Conservation (phyloP, 2,888 invertebrate genomes). For the Thymelicus acteon region DNA sequence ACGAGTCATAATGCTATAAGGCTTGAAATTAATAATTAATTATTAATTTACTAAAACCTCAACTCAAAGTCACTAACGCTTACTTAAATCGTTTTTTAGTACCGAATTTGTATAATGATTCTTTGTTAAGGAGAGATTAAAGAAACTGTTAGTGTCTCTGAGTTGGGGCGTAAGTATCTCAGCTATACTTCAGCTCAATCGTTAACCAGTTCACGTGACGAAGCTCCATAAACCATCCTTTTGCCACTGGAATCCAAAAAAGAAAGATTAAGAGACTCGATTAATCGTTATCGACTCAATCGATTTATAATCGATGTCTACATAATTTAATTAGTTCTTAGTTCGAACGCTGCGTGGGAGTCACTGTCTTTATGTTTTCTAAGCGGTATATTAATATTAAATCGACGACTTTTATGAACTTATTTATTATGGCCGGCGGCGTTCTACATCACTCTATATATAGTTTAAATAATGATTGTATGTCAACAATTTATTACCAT, state of each 20-base stretch:
- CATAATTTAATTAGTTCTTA: conserved; percentile 37
- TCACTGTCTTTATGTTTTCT: conserved; percentile 33
- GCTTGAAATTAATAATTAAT: no score
- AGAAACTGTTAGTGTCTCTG: no score
- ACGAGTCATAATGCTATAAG: no score
- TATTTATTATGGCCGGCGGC: conserved; percentile 54
- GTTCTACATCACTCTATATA: conserved; percentile 51
- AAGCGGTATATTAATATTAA: conserved; percentile 54
- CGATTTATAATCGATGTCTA: conserved; percentile 37
- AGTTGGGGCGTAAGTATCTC: no score
- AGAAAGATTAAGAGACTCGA: conserved; percentile 28
- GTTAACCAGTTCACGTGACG: not conserved
- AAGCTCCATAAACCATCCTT: conserved; percentile 9
- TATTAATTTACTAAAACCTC: no score
- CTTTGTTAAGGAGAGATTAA: no score
- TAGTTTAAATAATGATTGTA: conserved; percentile 46
- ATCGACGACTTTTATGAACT: conserved; percentile 61
- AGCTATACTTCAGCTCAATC: no score
- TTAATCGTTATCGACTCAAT: conserved; percentile 35
- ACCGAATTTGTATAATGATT: no score
- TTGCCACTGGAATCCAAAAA: conserved; percentile 23
- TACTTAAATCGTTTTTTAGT: no score
- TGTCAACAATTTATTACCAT: conserved; percentile 29
- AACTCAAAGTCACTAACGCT: no score
- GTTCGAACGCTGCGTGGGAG: conserved; percentile 24